Percentiles rank a stretch among this genome's conserved stretches.
Evolutionary conservation across 2,113 vertebrate genomes (phyloP).

Genomic region (Ameiurus melas): DNA sequence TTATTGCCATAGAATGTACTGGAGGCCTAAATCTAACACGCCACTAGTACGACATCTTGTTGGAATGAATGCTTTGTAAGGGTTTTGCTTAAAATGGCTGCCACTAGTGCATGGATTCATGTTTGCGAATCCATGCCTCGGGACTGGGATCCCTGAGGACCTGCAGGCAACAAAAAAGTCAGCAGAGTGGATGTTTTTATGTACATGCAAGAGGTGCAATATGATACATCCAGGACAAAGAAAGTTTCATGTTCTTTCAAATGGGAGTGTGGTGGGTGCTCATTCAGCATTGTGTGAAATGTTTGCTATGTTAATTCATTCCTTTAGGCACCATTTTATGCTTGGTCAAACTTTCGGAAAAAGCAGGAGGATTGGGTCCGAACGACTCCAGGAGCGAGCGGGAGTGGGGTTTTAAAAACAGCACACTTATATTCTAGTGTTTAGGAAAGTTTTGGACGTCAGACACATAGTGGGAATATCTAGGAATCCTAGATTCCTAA

Average conservation of each 20-base stretch:
- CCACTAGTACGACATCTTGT: background rate
- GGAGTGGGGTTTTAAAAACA: background rate
- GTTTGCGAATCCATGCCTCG: background rate
- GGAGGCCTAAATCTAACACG: background rate
- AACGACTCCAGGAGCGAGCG: background rate
- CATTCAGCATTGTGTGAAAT: background rate
- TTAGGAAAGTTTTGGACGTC: background rate
- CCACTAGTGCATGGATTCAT: background rate
- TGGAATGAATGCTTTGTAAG: background rate
- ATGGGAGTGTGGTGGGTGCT: background rate
- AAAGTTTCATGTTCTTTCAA: background rate
- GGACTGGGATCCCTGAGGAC: background rate
- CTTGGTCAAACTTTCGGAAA: background rate
- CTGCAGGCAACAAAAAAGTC: background rate
- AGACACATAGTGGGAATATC: background rate
- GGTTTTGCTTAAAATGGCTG: background rate
- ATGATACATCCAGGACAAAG: background rate
- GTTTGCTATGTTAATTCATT: background rate
- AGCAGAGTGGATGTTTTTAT: background rate
- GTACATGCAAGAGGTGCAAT: background rate
- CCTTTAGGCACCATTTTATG: background rate
- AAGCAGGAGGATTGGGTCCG: background rate
- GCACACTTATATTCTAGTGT: background rate
- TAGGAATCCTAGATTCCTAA: background rate
- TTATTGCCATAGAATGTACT: background rate